Conservation (phyloP, 2,888 invertebrate species). For the Agriotes lineatus region DNA sequence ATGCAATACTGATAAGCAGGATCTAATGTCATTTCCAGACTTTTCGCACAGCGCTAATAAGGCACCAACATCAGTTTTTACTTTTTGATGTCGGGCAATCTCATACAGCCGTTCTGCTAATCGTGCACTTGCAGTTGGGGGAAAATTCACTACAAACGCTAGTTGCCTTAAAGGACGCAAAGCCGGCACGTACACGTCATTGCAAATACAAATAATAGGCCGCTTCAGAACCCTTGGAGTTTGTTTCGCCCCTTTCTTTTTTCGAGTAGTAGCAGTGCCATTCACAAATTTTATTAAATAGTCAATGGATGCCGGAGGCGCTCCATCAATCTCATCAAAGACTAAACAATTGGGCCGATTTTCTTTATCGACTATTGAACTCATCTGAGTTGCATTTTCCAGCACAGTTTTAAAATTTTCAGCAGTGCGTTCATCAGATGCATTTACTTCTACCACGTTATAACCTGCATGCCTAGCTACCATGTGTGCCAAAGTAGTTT, state of each 20-base stretch:
- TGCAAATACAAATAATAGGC: constrained; percentile 97
- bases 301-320: constrained; percentile 89
- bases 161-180: constrained; percentile 84
- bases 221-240: constrained; percentile 76
- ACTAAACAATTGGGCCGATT: constrained; percentile 92
- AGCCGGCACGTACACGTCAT: constrained; percentile 91
- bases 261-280: constrained; percentile 65
- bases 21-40: constrained; percentile 89
- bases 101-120: constrained; percentile 76
- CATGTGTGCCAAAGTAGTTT: constrained; percentile 95
- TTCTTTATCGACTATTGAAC: constrained; percentile 83
- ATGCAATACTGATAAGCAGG: constrained; percentile 91
- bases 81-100: constrained; percentile 76
- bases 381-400: constrained; percentile 93
- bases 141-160: constrained; percentile 81
- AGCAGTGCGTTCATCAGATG: constrained; percentile 93
- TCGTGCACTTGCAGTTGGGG: constrained; percentile 70
- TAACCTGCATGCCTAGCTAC: constrained; percentile 87
- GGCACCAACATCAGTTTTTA: constrained; percentile 78
- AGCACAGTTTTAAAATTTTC: constrained; percentile 87
- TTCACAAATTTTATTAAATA: constrained; percentile 84
- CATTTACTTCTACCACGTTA: constrained; percentile 90
- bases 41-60: constrained; percentile 85
- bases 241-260: constrained; percentile 68
- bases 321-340: constrained; percentile 97